Conservation (phyloP, 2,797 vertebrate species). For the Delichon dasypus region DNA sequence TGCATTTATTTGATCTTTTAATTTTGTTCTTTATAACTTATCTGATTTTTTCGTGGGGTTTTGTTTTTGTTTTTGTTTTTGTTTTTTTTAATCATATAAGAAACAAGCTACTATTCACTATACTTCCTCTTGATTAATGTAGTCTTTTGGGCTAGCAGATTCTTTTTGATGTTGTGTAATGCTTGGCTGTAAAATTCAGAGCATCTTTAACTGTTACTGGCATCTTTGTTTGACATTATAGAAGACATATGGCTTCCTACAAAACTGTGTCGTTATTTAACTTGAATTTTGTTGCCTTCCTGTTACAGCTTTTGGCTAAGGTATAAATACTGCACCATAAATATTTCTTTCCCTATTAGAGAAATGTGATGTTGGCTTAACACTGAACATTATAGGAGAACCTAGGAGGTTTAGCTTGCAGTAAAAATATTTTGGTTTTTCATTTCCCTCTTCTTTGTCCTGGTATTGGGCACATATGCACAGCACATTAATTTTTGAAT, state of each 20-base stretch:
- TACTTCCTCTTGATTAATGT: not conserved
- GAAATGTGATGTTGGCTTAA: conserved; percentile 13
- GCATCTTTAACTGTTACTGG: conserved; percentile 6
- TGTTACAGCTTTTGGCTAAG: not conserved
- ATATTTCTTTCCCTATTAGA: conserved; percentile 12
- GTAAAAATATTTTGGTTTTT: not conserved
- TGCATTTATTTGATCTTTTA: not conserved
- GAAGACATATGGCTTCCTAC: conserved; percentile 43
- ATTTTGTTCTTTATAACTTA: not conserved
- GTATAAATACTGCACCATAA: conserved; percentile 35
- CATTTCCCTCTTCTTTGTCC: not conserved
- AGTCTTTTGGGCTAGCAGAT: not conserved
- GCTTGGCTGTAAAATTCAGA: not conserved
- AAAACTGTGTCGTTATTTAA: conserved; percentile 7
- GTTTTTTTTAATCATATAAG: not conserved
- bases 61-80: not conserved
- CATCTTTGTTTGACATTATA: conserved; percentile 33
- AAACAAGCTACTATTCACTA: not conserved
- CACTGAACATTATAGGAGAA: not conserved
- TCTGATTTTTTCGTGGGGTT: not conserved
- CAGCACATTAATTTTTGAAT: not conserved
- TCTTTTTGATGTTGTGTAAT: not conserved
- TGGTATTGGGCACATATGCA: not conserved
- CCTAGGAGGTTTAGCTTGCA: not conserved
- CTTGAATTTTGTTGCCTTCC: conserved; percentile 23